Evolutionary conservation across 2,113 vertebrate genomes (phyloP), one percentile per base, ranked within the genome.

Genomic region (Perca fluviatilis): DNA sequence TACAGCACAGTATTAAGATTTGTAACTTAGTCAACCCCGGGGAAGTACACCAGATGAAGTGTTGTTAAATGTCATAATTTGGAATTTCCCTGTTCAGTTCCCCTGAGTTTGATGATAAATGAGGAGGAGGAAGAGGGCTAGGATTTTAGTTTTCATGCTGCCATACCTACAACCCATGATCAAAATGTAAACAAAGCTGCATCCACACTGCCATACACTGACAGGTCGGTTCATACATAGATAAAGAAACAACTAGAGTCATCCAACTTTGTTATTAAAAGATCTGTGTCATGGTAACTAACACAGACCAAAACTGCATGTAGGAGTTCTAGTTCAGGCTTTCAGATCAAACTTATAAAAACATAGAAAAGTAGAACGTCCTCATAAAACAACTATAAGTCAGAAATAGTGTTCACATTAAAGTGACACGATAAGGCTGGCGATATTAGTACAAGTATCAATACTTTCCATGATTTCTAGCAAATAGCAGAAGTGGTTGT

Each of bases 11-110:
- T 62, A 61, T 63, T 75, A 68, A 87, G 77, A 82, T 79, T 66
- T 76, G 62, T 47, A 84, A 67, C 49, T 46, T 43, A 77, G 75
- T 85, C 69, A 68, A 19, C 71, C 57, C 5, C 11, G 66, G 88
- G 79, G 57, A 91, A 88, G 64, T 88, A 65, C 84, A 73, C 12
- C 27, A 54, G 40, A 53, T 63, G 74, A 87, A 88, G 71, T 61
- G 78, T 88, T 75, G 68, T 80, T 82, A 85, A 90, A 88, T 84
- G 75, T 74, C 81, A 78, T 78, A 77, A 86, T 77, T 73, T 86
- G 91, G 87, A 92, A 92, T 84, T 80, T 88, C 88, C 89, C 82
- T 21, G 60, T 56, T 77, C 56, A 27, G 71, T 50, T 80, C 14
- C 25, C 74, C 58, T 4, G 63, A 74, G 76, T 74, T 77, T 46